Evolutionary conservation across 2,888 invertebrate genomes (phyloP).

Genomic region (Tachina grossa): DNA sequence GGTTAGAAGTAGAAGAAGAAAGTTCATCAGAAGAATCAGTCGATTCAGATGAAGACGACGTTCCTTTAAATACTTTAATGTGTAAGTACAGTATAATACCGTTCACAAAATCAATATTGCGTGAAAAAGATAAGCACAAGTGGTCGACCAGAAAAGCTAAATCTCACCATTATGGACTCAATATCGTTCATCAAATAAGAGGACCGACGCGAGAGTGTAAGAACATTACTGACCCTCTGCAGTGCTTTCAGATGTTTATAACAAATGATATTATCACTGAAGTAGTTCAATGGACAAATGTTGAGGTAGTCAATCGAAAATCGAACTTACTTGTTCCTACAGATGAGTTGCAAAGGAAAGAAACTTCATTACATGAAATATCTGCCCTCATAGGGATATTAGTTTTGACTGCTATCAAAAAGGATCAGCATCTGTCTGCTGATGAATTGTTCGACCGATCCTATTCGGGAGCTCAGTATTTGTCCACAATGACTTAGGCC

Average conservation of each 20-base stretch:
- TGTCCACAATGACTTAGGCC: slow-evolving; percentile 57
- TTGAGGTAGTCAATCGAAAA: slow-evolving; percentile 48
- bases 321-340: slow-evolving; percentile 28
- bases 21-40: slow-evolving; percentile 9
- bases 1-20: slow-evolving; percentile 14
- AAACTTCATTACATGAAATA: slow-evolving; percentile 12
- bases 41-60: slow-evolving; percentile 3
- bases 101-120: slow-evolving; percentile 4
- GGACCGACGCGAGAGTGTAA: neutral
- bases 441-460: slow-evolving; percentile 62
- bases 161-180: neutral
- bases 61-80: neutral
- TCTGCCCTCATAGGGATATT: slow-evolving; percentile 34
- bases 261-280: slow-evolving; percentile 7
- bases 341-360: slow-evolving; percentile 39
- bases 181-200: neutral
- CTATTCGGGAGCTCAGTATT: slow-evolving; percentile 58
- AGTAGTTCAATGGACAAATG: slow-evolving; percentile 47
- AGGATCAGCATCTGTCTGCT: slow-evolving; percentile 60
- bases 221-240: slow-evolving; percentile 1
- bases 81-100: neutral
- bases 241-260: slow-evolving; percentile 17
- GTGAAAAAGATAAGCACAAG: neutral
- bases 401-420: slow-evolving; percentile 62
- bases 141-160: neutral